phyloP scores from a whole-genome alignment of 2,797 vertebrate genomes.

The Cercopithecus petaurista region DNA sequence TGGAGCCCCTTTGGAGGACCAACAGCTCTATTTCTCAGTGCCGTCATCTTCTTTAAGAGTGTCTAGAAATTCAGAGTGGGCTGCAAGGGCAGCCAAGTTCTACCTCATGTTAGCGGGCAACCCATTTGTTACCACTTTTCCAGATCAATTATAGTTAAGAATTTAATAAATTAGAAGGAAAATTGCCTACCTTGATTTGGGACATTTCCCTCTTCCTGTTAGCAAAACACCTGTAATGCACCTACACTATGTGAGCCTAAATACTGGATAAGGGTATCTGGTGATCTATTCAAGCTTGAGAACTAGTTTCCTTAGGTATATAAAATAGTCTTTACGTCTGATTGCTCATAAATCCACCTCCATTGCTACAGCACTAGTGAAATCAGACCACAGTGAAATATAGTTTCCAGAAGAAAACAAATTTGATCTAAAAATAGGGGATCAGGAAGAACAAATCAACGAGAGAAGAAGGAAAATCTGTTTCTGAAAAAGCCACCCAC shows the following conservation, averaged over 20 bases:
- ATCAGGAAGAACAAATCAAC: constrained; percentile 22
- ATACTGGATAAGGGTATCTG: neutral
- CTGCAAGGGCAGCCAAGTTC: neutral
- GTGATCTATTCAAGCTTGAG: neutral
- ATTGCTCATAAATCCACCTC: neutral
- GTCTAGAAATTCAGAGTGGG: neutral
- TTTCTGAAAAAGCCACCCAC: neutral
- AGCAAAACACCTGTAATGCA: neutral
- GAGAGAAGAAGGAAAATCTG: constrained; percentile 28
- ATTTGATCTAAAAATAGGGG: constrained; percentile 56
- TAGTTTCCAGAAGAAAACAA: constrained; percentile 45
- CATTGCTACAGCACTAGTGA: neutral
- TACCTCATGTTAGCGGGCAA: neutral
- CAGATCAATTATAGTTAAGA: constrained; percentile 46
- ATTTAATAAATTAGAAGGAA: constrained; percentile 16
- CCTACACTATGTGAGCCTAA: neutral
- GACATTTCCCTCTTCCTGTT: neutral
- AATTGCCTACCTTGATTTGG: neutral
- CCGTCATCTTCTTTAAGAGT: neutral
- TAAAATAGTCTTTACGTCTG: neutral
- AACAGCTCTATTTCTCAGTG: neutral
- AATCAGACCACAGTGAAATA: constrained; percentile 44
- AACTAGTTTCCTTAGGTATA: neutral
- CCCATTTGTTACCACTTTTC: constrained; percentile 47
- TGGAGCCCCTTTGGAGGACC: neutral